These are phyloP conservation scores for Mystacornis crossleyi DNA, from an alignment of 2,113 vertebrate genomes.

Conservation along the genomic window DNA sequence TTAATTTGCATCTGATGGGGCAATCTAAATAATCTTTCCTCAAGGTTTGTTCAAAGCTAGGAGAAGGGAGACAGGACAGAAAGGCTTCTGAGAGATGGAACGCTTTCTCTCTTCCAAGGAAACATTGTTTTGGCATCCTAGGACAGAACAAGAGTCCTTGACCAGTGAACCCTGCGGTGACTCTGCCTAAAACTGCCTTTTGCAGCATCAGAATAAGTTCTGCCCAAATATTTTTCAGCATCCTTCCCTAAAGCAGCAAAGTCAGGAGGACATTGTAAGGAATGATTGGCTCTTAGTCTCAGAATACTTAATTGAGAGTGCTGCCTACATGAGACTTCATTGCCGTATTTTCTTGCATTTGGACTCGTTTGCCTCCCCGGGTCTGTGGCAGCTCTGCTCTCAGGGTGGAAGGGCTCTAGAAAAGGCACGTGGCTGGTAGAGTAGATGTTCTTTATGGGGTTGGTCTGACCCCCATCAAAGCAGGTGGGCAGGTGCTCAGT, in stretches of 20 bases:
- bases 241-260: neutral
- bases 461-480: neutral
- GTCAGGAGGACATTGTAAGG: neutral
- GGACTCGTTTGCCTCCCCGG: neutral
- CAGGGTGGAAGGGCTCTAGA: neutral
- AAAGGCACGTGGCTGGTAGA: neutral
- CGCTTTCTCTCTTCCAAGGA: neutral
- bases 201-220: neutral
- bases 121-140: neutral
- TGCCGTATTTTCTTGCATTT: neutral
- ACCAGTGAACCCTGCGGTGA: neutral
- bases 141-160: neutral
- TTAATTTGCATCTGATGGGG: neutral
- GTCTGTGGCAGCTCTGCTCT: neutral
- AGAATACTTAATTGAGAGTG: neutral
- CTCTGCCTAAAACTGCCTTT: neutral
- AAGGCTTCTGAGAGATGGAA: neutral
- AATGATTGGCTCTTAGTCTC: neutral
- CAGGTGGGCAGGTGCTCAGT: neutral
- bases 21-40: neutral
- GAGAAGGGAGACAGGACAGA: neutral
- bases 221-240: neutral
- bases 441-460: too few species aligned
- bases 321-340: neutral
- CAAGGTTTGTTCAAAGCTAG: neutral